Evolutionary conservation across 2,888 invertebrate species (phyloP), one percentile per base, ranked within the genome.

Genomic region (Conistra vaccinii): DNA sequence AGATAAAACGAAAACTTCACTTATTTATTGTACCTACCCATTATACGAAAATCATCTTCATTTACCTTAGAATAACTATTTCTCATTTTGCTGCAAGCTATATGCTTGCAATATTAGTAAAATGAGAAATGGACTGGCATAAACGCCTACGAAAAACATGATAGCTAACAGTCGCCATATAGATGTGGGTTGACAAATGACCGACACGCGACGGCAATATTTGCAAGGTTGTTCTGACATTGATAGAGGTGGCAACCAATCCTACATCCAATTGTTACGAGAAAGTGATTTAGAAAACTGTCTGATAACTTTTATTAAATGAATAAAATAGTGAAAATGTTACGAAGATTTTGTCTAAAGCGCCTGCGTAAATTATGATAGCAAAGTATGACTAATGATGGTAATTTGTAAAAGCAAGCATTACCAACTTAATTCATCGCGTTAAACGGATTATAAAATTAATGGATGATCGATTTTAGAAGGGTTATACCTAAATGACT

Each of bases 101-200:
- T 35, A 6, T 6, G 7, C 20, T 32, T 55, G 26, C 55, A 20
- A 57, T 23, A 17, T 55, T 55, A 10, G n/a, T 17, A 26, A 55
- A 10, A 29, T 45, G 9, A 35, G 5, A 10, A 55, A 61, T 48
- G 2, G 12, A 29, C 2, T 48, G 6, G 12, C n/a, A 55, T 12
- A 14, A 79, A 65, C 53, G 80, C 80, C 74, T 78, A 6, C 10
- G 5, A 60, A 12, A 72, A 63, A 53, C 1, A 45, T 42, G 1
- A 2, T 42, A 53, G 63, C 35, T 10, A 58, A 29, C 51, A 35
- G 32, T 63, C 14, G 51, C n/a, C 7, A 35, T 42, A 51, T 42
- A n/a, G 42, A 51, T 32, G 20, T 51, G 1, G 3, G 7, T 58
- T 72, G 58, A 73, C 29, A 72, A 71, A 73, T 60, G n/a, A 45